Percentiles rank a stretch among this genome's conserved stretches.
These are phyloP conservation scores for Calliopum simillimum DNA, from an alignment of 2,888 invertebrate genomes.

Conservation along the genomic window DNA sequence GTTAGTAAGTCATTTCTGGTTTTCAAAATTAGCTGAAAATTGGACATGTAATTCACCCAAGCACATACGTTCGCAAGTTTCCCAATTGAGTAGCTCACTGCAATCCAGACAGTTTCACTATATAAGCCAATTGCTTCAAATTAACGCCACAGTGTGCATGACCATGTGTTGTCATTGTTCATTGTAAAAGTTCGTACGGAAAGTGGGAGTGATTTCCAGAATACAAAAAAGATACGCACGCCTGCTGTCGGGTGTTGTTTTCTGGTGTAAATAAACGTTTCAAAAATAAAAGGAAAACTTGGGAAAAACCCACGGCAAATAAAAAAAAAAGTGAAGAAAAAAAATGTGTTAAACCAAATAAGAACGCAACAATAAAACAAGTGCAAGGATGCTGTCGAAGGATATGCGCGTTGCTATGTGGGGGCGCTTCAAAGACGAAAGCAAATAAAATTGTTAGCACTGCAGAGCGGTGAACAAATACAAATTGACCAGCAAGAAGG, in stretches of 20 bases:
- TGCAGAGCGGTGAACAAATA: slow-evolving; percentile 3
- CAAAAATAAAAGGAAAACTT: neutral
- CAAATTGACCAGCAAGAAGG: slow-evolving; percentile 20
- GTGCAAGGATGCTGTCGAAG: slow-evolving; percentile 5
- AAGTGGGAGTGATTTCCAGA: neutral
- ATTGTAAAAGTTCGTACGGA: neutral
- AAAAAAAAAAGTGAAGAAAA: slow-evolving; percentile 32
- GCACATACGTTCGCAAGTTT: neutral
- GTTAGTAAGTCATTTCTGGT: too few relatives aligned
- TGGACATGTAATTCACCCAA: too few relatives aligned
- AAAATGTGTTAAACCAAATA: slow-evolving; percentile 22
- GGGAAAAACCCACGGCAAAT: neutral
- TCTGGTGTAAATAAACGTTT: neutral
- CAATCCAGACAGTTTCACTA: neutral
- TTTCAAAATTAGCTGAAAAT: too few relatives aligned
- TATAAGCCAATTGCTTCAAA: slow-evolving; percentile 30
- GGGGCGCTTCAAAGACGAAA: neutral
- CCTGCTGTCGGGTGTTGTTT: neutral
- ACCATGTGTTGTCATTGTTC: neutral
- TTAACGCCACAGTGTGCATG: slow-evolving; percentile 15
- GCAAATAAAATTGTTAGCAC: slow-evolving; percentile 13
- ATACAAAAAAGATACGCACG: neutral
- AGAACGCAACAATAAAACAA: slow-evolving; percentile 23
- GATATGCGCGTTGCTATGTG: slow-evolving; percentile 7
- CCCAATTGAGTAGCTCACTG: neutral